Conservation (phyloP, 2,888 invertebrate species). For the Chaetogeoica ovagalla region DNA sequence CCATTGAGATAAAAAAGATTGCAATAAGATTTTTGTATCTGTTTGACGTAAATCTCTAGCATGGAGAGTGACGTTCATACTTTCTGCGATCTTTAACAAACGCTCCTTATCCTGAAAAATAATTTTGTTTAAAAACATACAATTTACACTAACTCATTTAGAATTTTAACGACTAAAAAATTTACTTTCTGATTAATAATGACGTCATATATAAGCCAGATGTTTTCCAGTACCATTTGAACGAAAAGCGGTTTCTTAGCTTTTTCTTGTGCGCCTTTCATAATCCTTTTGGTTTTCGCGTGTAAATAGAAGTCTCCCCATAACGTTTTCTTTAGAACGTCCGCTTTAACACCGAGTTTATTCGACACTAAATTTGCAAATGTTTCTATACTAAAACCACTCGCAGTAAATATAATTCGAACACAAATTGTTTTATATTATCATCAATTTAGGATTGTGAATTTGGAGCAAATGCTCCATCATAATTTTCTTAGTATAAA, state of each 20-base stretch:
- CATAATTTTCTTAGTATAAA: too few relatives aligned
- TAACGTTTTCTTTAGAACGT: conserved; percentile 75
- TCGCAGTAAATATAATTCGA: conserved; percentile 25
- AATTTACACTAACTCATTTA: too few relatives aligned
- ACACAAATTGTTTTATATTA: conserved; percentile 8
- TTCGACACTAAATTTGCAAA: conserved; percentile 79
- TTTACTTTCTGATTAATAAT: conserved; percentile 68
- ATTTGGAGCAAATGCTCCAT: background rate
- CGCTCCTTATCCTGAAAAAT: conserved; percentile 68
- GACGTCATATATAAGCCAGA: conserved; percentile 88
- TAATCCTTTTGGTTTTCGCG: conserved; percentile 77
- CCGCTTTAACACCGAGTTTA: conserved; percentile 75
- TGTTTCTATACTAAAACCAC: conserved; percentile 69
- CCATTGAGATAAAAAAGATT: conserved; percentile 86
- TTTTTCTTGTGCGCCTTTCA: conserved; percentile 87
- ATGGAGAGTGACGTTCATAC: conserved; percentile 75
- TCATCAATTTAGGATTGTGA: too few relatives aligned
- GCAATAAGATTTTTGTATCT: conserved; percentile 77
- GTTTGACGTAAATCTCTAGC: conserved; percentile 77
- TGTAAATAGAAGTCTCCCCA: conserved; percentile 96
- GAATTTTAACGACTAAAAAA: conserved; percentile 53
- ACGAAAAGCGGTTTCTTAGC: conserved; percentile 92
- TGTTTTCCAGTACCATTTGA: conserved; percentile 85
- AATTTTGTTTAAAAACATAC: conserved; percentile 50
- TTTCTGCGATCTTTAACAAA: conserved; percentile 71